phyloP scores from a whole-genome alignment of 2,113 vertebrate genomes.

The Chrysemys picta region DNA sequence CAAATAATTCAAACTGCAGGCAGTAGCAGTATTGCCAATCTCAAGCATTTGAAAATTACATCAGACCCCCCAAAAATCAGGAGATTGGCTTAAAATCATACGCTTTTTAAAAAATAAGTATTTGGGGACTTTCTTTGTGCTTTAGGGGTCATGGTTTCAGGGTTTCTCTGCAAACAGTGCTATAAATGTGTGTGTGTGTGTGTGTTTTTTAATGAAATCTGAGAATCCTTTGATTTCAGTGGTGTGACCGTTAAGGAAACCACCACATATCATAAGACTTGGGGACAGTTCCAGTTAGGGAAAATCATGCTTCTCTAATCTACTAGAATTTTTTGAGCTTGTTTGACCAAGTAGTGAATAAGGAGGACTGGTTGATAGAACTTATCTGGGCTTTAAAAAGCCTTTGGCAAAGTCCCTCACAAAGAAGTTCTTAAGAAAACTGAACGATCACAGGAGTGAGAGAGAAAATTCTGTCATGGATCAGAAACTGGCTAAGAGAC shows the following conservation, averaged over 20 bases:
- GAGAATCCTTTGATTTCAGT: not conserved
- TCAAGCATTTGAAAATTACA: too few species aligned
- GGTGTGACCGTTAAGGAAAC: not conserved
- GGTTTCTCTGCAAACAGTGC: not conserved
- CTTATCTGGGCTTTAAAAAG: not conserved
- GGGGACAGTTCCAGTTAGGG: not conserved
- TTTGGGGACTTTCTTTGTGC: not conserved
- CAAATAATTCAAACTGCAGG: too few species aligned
- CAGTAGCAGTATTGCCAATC: not conserved
- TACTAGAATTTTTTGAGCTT: not conserved
- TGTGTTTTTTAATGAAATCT: not conserved
- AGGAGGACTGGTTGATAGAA: not conserved
- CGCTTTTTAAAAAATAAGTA: not conserved
- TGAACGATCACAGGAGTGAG: not conserved
- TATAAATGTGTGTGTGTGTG: accelerated
- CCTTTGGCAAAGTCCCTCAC: not conserved
- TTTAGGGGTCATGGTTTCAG: not conserved
- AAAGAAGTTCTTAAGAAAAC: not conserved
- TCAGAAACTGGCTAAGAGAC: not conserved
- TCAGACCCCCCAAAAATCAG: not conserved
- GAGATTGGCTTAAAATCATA: too few species aligned
- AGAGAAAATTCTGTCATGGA: not conserved
- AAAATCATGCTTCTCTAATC: not conserved
- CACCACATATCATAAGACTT: not conserved
- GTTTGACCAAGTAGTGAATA: not conserved